Percentiles rank a stretch among this genome's conserved stretches.
phyloP scores from a whole-genome alignment of 1,140 invertebrate species.

The Drosophila micromelanica region DNA sequence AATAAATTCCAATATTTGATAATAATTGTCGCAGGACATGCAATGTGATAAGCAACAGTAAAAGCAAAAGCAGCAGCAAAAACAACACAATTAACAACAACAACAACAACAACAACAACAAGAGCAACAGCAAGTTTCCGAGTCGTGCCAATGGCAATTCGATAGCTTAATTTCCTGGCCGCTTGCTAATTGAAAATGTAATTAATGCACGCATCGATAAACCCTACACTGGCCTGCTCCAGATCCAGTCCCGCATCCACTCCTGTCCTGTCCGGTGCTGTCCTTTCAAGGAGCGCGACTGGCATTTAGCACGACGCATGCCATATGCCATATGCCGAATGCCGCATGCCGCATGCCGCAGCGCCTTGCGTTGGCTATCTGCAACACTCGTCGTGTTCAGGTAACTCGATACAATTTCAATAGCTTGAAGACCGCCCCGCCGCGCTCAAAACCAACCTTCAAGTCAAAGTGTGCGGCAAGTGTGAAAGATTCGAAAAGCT shows the following conservation, averaged over 20 bases:
- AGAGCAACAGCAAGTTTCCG: neutral
- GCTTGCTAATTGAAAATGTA: constrained; percentile 81
- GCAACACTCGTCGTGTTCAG: constrained; percentile 56
- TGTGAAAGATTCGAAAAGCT: constrained; percentile 72
- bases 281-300: constrained; percentile 52
- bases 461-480: constrained; percentile 76
- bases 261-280: constrained; percentile 1
- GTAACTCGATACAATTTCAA: constrained; percentile 77
- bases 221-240: neutral
- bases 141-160: constrained; percentile 56
- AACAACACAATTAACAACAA: neutral
- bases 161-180: constrained; percentile 78
- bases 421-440: constrained; percentile 45
- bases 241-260: constrained; percentile 11
- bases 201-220: constrained; percentile 77
- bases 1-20: constrained; percentile 80
- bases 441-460: constrained; percentile 13
- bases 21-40: constrained; percentile 83
- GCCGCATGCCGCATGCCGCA: constrained; percentile 25
- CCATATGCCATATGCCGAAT: constrained; percentile 29
- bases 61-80: neutral
- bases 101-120: neutral
- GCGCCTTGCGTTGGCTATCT: constrained; percentile 14
- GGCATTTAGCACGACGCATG: constrained; percentile 60
- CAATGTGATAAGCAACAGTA: constrained; percentile 49